Evolutionary conservation across 2,113 vertebrate genomes (phyloP), one percentile per base, ranked within the genome.

Genomic region (Haliaeetus leucogaster): DNA sequence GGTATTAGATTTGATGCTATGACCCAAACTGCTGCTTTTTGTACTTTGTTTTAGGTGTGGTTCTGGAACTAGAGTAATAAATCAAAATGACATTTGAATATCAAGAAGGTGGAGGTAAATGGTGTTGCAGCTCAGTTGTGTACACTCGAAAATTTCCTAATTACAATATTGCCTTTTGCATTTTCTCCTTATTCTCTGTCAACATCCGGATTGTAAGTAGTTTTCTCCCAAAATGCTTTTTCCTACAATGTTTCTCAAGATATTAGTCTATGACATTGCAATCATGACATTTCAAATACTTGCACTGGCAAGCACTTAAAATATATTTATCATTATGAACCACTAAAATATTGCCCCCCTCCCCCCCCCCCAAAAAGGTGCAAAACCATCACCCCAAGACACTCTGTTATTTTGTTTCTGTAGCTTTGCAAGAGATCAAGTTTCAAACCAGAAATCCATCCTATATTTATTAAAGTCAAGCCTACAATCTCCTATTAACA

Each of bases 131-230:
- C 21, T 77, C 42, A 42, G 40, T 3, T 72, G 40, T 5, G 17
- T 25, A 66, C 25, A 27, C 14, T 45, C 59, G 25, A 52, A 80
- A 56, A 55, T 32, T 17, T 50, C 17, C 1, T 58, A 34, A 29
- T 14, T 58, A 43, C 25, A 58, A 14, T 9, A 30, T 6, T 80
- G 14, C 16, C 34, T 86, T 55, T 32, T 73, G 53, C 38, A 43
- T 58, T 83, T 48, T 8, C 2, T 78, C 21, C 42, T 48, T 65
- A 29, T 53, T 62, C n/a, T 66, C 63, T 70, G 45, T 11, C 27
- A 52, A 15, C 22, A 26, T 16, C 4, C 7, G 27, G 40, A n/a
- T 0, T 50, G 1, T 10, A 62, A 36, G 18, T 12, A 9, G 3
- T 15, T 86, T 83, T 65, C 25, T 43, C 25, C 6, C 5, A 10